Evolutionary conservation across 2,888 invertebrate genomes (phyloP).

Genomic region (Eupsilia transversa): DNA sequence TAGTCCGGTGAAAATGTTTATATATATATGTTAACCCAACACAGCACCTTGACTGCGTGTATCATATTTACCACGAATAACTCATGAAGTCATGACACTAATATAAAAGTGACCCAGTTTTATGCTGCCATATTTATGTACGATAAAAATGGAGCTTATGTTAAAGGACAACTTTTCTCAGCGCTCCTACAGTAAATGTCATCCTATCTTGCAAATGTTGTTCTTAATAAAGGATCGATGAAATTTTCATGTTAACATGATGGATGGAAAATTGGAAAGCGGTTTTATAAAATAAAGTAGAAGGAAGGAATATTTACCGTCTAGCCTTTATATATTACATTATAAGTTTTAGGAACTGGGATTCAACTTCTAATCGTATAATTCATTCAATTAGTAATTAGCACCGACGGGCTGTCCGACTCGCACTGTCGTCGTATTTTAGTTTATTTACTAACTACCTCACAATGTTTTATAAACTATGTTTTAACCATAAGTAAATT

Average conservation of each 20-base stretch:
- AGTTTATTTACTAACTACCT: too few relatives aligned
- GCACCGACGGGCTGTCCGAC: too few relatives aligned
- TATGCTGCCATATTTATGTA: slow-evolving; percentile 33
- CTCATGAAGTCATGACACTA: slow-evolving; percentile 45
- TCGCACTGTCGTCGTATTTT: too few relatives aligned
- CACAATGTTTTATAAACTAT: too few relatives aligned
- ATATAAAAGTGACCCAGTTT: slow-evolving; percentile 55
- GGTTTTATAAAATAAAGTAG: slow-evolving; percentile 5
- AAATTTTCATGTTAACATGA: slow-evolving; percentile 26
- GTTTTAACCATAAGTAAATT: too few relatives aligned
- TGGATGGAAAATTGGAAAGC: slow-evolving; percentile 4
- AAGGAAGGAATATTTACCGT: slow-evolving; percentile 1
- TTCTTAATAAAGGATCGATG: slow-evolving; percentile 32
- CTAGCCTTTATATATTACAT: neutral
- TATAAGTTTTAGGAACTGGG: neutral
- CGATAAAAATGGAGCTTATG: slow-evolving; percentile 30
- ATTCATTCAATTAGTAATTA: too few relatives aligned
- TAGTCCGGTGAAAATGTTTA: slow-evolving; percentile 4
- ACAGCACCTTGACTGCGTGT: slow-evolving; percentile 26
- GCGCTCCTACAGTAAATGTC: slow-evolving; percentile 50
- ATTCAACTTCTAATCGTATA: neutral
- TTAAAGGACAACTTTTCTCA: slow-evolving; percentile 54
- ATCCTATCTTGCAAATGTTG: slow-evolving; percentile 47
- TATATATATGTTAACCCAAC: slow-evolving; percentile 3
- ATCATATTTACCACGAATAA: slow-evolving; percentile 47